Evolutionary conservation across 2,888 invertebrate species (phyloP), one percentile per base, ranked within the genome.

Genomic region (Cantharis flavilabris): DNA sequence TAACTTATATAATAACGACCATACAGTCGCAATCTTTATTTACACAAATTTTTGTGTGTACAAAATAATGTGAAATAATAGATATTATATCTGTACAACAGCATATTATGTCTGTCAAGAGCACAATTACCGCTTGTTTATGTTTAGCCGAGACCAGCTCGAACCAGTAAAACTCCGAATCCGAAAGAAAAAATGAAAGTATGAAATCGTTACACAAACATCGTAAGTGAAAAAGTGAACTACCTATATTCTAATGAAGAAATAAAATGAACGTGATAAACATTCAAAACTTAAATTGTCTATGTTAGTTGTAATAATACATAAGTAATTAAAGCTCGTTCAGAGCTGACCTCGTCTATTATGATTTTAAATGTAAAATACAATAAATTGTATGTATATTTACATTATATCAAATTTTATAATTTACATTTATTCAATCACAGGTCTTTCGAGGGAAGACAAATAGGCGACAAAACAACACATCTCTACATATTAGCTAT

Each of bases 21-120:
- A 84, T 79, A 83, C 82, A 84, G 86, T 85, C 84, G 84, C 83
- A 85, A 76, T 83, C 83, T 87, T 88, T 88, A 88, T 88, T 88
- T 87, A 88, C 86, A 87, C 86, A 88, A 88, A 87, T 87, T 80
- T 83, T 82, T 81, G 84, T 82, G 82, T 84, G 87, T 87, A 87
- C 86, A 88, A 87, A 88, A 87, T 86, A 85, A 84, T 86, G 85
- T 85, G 85, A 85, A 85, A 85, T 84, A 85, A 82, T 85, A 83
- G 80, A 85, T 72, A 74, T 71, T 74, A 75, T 63, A 70, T 83
- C 84, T 84, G 84, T 84, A 83, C 84, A 83, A 83, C 80, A 79
- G 82, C 49, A 49, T 79, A 75, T 77, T 30, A 30, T 30, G 71
- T 72, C 82, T 79, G 80, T 81, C 81, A 80, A 80, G 80, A 83